Base-by-base conservation (phyloP, 2,888 invertebrate species). In the Sarcophaga carnaria region DNA sequence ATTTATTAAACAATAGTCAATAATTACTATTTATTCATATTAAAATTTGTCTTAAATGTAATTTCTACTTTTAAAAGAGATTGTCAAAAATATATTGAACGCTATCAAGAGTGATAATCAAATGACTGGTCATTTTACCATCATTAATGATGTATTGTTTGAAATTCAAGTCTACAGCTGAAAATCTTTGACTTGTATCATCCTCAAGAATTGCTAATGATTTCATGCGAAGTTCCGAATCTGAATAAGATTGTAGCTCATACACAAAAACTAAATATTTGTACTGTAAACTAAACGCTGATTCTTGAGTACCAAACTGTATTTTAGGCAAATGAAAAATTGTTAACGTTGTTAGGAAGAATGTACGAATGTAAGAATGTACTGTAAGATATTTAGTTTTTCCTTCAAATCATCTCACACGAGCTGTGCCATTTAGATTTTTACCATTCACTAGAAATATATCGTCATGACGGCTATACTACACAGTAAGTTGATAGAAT, bases 391-490 rank as follows among this genome's bases (percentile, higher is more conserved):
- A 22, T 22, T 22, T 22, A 79, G 22, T 70, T 78, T 69, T 62
- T 63, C 45, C 69, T 69, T 69, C 14, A 69, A 69, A 10, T 67
- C 27, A 69, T 78, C 78, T 78, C 25, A 78, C 62, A 47, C 78
- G 69, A 47, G 78, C 69, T 20, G 22, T 22, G 22, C 22, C 1
- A 22, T 22, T 22, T 22, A 70, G 62, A 25, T 69, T 47, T 20
- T 62, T 69, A 4, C 70, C 69, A 8, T 70, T 63, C 11, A 78
- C 17, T 25, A 78, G 70, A 62, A 70, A 78, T 60, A 70, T 70
- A 37, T 78, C 49, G 45, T 78, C 47, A 49, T 62, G 63, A n/a
- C 70, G 78, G 47, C 12, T 45, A 54, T 72, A 71, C 71, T 72
- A 66, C 25, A 64, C 64, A 20, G 45, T 22, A 22, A 22, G 22